Evolutionary conservation across 2,888 invertebrate genomes (phyloP).

Genomic region (Nymphalis polychloros): DNA sequence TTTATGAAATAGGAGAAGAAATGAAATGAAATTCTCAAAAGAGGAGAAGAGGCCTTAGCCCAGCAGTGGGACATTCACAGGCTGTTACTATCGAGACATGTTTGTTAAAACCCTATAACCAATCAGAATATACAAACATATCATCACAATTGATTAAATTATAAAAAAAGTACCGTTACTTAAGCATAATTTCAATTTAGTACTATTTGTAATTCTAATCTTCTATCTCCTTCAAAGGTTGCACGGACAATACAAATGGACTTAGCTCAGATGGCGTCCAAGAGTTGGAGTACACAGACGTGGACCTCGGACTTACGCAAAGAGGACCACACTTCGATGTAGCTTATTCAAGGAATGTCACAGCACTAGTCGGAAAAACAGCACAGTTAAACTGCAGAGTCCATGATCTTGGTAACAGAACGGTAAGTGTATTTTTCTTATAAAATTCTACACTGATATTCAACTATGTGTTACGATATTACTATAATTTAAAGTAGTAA

Average conservation of each 20-base stretch:
- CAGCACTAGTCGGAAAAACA: constrained; percentile 89
- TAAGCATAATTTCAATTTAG: too few relatives aligned
- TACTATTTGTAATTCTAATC: background rate
- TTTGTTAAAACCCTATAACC: too few relatives aligned
- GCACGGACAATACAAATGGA: constrained; percentile 71
- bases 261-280: constrained; percentile 62
- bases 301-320: constrained; percentile 70
- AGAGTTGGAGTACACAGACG: constrained; percentile 71
- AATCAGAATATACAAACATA: too few relatives aligned
- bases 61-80: too few relatives aligned
- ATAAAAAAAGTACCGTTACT: too few relatives aligned
- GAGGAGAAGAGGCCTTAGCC: too few relatives aligned
- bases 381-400: constrained; percentile 89
- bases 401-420: constrained; percentile 88
- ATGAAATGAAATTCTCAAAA: too few relatives aligned
- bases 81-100: too few relatives aligned
- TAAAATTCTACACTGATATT: background rate
- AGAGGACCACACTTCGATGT: constrained; percentile 88
- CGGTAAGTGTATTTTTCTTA: constrained; percentile 69
- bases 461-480: background rate
- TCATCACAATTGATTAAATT: too few relatives aligned
- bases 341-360: constrained; percentile 87
- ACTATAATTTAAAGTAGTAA: background rate
- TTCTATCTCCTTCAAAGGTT: constrained; percentile 51
- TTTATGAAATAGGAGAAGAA: too few relatives aligned